Evolutionary conservation across 2,888 invertebrate species (phyloP).

Genomic region (Ormia ochracea): DNA sequence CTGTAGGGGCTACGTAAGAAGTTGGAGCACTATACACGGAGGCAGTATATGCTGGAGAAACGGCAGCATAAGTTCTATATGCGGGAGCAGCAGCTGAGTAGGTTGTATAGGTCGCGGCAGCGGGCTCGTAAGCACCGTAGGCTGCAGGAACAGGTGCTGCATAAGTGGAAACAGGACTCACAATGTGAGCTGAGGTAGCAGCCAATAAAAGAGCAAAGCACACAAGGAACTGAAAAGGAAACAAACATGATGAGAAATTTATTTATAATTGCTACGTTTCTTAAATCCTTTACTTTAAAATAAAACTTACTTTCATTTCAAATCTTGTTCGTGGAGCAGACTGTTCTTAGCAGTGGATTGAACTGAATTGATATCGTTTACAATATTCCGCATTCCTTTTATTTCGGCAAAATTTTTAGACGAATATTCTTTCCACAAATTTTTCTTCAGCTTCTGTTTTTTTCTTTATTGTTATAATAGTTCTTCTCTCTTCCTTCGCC

Average conservation of each 20-base stretch:
- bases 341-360: conserved; percentile 49
- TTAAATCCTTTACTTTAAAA: background rate
- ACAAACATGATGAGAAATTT: background rate
- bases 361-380: conserved; percentile 43
- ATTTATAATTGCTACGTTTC: too few relatives aligned
- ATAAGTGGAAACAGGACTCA: conserved; percentile 52
- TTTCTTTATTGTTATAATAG: too few relatives aligned
- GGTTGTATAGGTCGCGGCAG: conserved; percentile 13
- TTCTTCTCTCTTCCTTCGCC: too few relatives aligned
- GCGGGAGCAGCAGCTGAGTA: conserved; percentile 50
- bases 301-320: conserved; percentile 55
- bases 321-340: conserved; percentile 11
- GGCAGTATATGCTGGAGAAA: conserved; percentile 46
- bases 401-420: background rate
- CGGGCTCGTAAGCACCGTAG: conserved; percentile 26
- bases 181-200: conserved; percentile 69
- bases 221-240: conserved; percentile 68
- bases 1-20: conserved; percentile 37
- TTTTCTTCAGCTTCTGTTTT: background rate
- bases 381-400: conserved; percentile 14
- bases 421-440: background rate
- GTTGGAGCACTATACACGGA: conserved; percentile 61
- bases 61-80: conserved; percentile 57
- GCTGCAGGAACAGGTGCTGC: conserved; percentile 18
- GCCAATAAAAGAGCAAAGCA: conserved; percentile 71